These are phyloP conservation scores for Automeris io DNA, from an alignment of 2,888 invertebrate species.

Conservation along the genomic window DNA sequence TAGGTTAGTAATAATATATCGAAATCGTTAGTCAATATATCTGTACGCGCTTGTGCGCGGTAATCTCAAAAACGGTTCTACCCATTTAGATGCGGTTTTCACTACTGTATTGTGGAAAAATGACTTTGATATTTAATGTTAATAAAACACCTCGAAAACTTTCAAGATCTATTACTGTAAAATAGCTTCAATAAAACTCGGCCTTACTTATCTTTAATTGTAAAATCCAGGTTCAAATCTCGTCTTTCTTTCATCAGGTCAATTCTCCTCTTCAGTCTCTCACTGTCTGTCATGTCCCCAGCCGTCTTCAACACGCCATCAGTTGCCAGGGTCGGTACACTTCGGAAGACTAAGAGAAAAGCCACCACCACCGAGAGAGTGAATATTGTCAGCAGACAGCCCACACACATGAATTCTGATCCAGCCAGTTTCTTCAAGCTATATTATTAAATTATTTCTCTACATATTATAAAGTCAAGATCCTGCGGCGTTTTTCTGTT, in stretches of 20 bases:
- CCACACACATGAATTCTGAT: constrained; percentile 41
- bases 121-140: too few relatives aligned
- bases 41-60: too few relatives aligned
- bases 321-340: constrained; percentile 14
- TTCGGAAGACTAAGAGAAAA: constrained; percentile 33
- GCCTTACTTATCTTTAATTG: background rate
- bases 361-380: constrained; percentile 30
- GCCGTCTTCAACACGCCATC: background rate
- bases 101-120: too few relatives aligned
- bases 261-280: constrained; percentile 27
- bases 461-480: too few relatives aligned
- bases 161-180: too few relatives aligned
- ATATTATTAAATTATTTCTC: background rate
- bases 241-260: constrained; percentile 22
- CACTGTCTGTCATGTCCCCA: constrained; percentile 13
- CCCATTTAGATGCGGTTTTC: too few relatives aligned
- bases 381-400: constrained; percentile 33
- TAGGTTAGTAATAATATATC: too few relatives aligned
- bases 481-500: too few relatives aligned
- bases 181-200: too few relatives aligned
- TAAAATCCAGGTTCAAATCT: constrained; percentile 9
- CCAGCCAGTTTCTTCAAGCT: constrained; percentile 38
- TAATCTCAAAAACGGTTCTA: too few relatives aligned
- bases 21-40: too few relatives aligned
- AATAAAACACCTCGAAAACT: too few relatives aligned